Base-by-base conservation (phyloP, 2,888 invertebrate species). In the Luperina nickerlii region DNA sequence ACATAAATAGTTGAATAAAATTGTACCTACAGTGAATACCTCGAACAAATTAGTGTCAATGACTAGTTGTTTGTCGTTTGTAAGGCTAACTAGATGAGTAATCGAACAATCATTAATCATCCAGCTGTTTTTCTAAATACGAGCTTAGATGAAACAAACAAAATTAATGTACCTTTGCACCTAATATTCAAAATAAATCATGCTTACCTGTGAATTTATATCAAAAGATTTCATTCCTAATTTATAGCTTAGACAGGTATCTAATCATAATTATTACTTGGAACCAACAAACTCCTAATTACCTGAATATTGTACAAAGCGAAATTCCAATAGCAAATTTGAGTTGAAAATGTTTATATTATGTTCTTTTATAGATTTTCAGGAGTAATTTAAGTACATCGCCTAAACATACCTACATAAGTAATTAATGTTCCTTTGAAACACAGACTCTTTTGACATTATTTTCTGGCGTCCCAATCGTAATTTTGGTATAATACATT, bases 401-500 rank as follows among this genome's bases (percentile, higher is more conserved):
- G 18, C 45, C 32, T 13, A n/a, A 38, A 77, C 24, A 42, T 57
- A 38, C 8, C 6, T 51, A 32, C 7, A 51, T 13, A 45, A 45
- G 11, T 38, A 82, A 38, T 38, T 11, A 48, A 42, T 27, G 18
- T 42, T 78, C 15, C 6, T 27, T 18, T 20, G n/a, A 42, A 42
- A 77, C 13, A 76, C 13, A 18, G 2, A 38, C 38, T 45, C 27
- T 24, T 1, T 2, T n/a, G 32, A 45, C 2, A 38, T 8, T 11
- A 54, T 62, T 62, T 66, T 54, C 42, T 24, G 18, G 2, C 15
- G 9, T 42, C 27, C 24, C 45, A 27, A 24, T 8, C 27, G 24
- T 78, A 57, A 83, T 69, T 54, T 57, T n/a, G 42, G 15, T 63
- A n/a, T 60, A 60, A 60, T n/a, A 63, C 15, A 68, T 8, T 48